phyloP scores from a whole-genome alignment of 37 sponge, comb jelly and placozoan species.

The Oopsacas minuta region DNA sequence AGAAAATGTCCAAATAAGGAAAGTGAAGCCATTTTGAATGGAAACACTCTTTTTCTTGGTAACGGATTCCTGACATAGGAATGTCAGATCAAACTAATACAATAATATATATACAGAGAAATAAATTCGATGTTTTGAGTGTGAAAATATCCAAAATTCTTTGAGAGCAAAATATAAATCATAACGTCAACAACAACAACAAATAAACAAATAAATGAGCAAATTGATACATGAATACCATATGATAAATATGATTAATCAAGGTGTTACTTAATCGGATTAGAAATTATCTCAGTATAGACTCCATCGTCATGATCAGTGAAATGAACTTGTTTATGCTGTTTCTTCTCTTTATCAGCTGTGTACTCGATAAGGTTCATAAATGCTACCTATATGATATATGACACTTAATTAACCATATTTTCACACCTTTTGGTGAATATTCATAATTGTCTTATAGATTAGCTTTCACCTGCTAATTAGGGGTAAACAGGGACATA shows the following conservation, averaged over 20 bases:
- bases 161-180: background rate
- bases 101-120: background rate
- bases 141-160: background rate
- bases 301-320: constrained; percentile 13
- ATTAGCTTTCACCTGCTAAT: no score
- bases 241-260: no score
- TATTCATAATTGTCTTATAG: no score
- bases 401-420: no score
- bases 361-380: constrained; percentile 14
- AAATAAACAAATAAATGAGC: background rate
- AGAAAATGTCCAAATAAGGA: background rate
- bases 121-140: background rate
- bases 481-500: no score
- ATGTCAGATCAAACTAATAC: background rate
- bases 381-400: background rate
- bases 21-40: background rate
- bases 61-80: constrained; percentile 14
- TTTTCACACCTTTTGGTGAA: no score
- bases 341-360: constrained; percentile 10
- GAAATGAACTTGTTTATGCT: constrained; percentile 6
- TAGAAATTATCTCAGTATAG: background rate
- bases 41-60: background rate
- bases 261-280: background rate
- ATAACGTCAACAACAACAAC: background rate
- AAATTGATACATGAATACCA: no score